A percentile compares a stretch with the other conserved stretches of the same genome.
Conservation (phyloP, 2,888 invertebrate species). For the Latrodectus hesperus region DNA sequence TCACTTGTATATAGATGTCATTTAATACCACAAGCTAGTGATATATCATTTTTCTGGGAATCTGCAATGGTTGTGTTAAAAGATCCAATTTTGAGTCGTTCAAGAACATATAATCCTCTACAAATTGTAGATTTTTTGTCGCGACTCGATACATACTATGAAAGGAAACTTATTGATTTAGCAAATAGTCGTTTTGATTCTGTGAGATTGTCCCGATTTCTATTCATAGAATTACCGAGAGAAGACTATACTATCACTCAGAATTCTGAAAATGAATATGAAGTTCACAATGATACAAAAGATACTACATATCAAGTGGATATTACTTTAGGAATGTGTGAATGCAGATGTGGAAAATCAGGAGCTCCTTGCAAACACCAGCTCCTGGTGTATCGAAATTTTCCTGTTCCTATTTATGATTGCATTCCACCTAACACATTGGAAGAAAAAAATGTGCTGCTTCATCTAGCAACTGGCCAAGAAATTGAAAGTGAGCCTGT, state of each 20-base stretch:
- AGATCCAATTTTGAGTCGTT: conserved; percentile 61
- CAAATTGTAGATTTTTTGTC: conserved; percentile 64
- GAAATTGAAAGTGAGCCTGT: conserved; percentile 25
- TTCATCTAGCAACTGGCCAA: conserved; percentile 60
- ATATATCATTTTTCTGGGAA: conserved; percentile 56
- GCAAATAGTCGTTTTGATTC: conserved; percentile 54
- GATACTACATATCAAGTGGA: conserved; percentile 61
- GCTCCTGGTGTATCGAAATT: conserved; percentile 55
- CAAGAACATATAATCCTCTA: conserved; percentile 50
- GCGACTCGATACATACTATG: conserved; percentile 57
- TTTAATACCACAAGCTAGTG: conserved; percentile 31
- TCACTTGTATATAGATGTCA: conserved; percentile 44
- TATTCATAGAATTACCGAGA: conserved; percentile 56
- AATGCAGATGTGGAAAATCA: conserved; percentile 49
- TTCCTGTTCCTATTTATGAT: conserved; percentile 59
- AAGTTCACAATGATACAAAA: conserved; percentile 64
- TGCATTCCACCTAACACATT: conserved; percentile 37
- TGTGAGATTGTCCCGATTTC: conserved; percentile 50
- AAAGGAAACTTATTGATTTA: conserved; percentile 52
- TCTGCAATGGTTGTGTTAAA: conserved; percentile 52
- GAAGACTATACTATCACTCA: conserved; percentile 65
- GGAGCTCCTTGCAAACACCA: conserved; percentile 67
- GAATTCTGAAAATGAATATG: conserved; percentile 63
- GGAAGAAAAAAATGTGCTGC: conserved; percentile 27
- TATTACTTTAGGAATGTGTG: conserved; percentile 58